Base-by-base conservation (phyloP, 2,113 vertebrate species). In the Nothobranchius furzeri region DNA sequence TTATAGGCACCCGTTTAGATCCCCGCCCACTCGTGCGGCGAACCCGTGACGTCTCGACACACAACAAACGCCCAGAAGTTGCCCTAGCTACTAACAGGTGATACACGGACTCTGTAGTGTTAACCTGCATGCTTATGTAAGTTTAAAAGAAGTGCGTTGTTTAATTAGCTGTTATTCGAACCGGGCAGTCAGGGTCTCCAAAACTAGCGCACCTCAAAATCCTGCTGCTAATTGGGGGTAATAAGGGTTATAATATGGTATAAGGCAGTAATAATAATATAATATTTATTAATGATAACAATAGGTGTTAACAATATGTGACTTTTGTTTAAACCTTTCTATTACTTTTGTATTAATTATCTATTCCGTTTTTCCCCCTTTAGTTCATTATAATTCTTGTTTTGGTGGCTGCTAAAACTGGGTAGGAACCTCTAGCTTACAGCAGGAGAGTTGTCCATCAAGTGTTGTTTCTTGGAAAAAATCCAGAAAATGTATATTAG, bases 21-120 rank as follows among this genome's bases (percentile, higher is more conserved):
- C 76, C 79, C 78, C 86, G 86, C 84, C 87, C 89, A 46, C 79
- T 70, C 76, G 54, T 76, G 78, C 17, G 36, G 40, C 15, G 15
- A 60, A 70, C 73, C 49, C 82, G 59, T 78, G 82, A 82, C 61
- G 73, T n/a, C 55, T 68, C 17, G 25, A 30, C 1, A 9, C 10
- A 50, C 1, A 24, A 49, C 7, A 60, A 50, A 54, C 64, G 52
- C 24, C 61, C 53, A 56, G 37, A 65, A 76, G 51, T 30, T n/a
- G 4, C 20, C 20, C 12, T 1, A 9, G 10, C 7, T 24, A 68
- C 51, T 53, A 13, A 63, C 54, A 35, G 35, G 15, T 6, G 6
- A 20, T 20, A 49, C 12, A 7, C 6, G 12, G 13, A 9, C 1
- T 54, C 35, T 46, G 12, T 45, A 30, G 15, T 3, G 2, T 6